phyloP scores from a whole-genome alignment of 1,140 invertebrate genomes.

The Brachionus manjavacas region DNA sequence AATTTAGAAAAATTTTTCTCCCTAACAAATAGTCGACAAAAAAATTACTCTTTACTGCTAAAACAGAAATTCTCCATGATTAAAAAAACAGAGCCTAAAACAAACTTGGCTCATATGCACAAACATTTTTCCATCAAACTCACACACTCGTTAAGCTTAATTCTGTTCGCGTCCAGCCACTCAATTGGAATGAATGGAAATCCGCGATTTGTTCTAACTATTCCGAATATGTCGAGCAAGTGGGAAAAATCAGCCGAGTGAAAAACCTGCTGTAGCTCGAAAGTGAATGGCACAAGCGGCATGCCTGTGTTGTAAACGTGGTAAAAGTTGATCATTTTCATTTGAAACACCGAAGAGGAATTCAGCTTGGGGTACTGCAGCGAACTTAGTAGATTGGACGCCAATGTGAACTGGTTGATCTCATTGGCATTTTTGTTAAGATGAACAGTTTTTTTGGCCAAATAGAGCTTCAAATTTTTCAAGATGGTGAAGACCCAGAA shows the following conservation, averaged over 20 bases:
- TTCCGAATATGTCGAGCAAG: slow-evolving; percentile 29
- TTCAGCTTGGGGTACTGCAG: background rate
- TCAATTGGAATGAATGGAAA: slow-evolving; percentile 35
- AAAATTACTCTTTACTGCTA: too few species aligned
- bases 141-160: background rate
- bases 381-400: background rate
- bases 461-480: background rate
- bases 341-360: background rate
- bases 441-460: background rate
- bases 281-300: slow-evolving; percentile 2
- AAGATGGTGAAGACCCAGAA: slow-evolving; percentile 10
- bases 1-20: too few species aligned
- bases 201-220: background rate
- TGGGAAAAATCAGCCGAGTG: slow-evolving; percentile 28
- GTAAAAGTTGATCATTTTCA: slow-evolving; percentile 35
- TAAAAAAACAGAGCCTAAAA: too few species aligned
- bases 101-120: background rate
- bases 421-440: slow-evolving; percentile 25
- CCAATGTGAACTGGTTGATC: background rate
- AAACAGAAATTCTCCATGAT: too few species aligned
- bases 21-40: background rate
- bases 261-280: slow-evolving; percentile 33
- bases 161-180: background rate
- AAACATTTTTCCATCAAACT: slow-evolving; percentile 32
- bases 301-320: slow-evolving; percentile 3